A percentile compares a stretch with the other conserved stretches of the same genome.
Evolutionary conservation across 2,113 vertebrate species (phyloP).

Genomic region (Pao palembangensis): DNA sequence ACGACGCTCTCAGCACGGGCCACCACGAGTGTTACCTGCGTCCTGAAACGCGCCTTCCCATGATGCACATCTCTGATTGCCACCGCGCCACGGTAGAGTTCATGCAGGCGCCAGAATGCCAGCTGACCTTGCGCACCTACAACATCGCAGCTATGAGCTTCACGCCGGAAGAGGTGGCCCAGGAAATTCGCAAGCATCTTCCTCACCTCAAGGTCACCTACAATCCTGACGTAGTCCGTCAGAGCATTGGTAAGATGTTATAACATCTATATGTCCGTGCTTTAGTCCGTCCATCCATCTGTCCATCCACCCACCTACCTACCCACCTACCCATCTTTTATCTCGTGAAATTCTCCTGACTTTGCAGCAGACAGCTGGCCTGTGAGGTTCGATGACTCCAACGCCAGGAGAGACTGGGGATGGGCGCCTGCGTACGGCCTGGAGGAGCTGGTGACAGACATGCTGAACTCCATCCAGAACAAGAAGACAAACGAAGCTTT

Average conservation of each 20-base stretch:
- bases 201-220: conserved; percentile 75
- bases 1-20: conserved; percentile 73
- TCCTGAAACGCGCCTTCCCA: conserved; percentile 75
- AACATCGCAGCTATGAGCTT: conserved; percentile 80
- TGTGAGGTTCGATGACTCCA: conserved; percentile 75
- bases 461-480: conserved; percentile 62
- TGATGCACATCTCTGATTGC: conserved; percentile 80
- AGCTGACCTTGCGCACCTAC: conserved; percentile 74
- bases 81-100: conserved; percentile 77
- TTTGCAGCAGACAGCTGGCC: conserved; percentile 78
- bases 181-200: conserved; percentile 74
- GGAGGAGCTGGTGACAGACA: conserved; percentile 71
- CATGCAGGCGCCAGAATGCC: conserved; percentile 71
- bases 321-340: neutral
- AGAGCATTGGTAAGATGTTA: conserved; percentile 69
- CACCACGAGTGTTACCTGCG: conserved; percentile 76
- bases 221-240: conserved; percentile 72
- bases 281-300: too few species aligned
- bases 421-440: conserved; percentile 67
- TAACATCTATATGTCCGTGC: neutral
- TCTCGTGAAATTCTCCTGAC: neutral
- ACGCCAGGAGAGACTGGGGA: conserved; percentile 75
- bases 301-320: too few species aligned
- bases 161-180: conserved; percentile 74
- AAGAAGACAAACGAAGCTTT: conserved; percentile 60